Evolutionary conservation across 1,140 invertebrate species (phyloP), one percentile per base, ranked within the genome.

Genomic region (Lysiphlebus fabarum): DNA sequence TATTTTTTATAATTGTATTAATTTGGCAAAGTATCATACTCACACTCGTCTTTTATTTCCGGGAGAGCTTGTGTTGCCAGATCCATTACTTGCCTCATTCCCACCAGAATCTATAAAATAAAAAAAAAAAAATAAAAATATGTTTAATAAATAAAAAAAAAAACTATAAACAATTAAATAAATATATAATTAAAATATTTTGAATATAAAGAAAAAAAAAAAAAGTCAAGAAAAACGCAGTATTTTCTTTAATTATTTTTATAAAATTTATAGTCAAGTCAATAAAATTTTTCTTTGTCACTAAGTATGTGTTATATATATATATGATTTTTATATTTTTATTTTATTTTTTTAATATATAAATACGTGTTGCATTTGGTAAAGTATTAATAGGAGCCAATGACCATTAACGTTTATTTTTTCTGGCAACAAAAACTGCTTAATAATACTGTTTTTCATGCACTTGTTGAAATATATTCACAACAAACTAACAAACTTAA

Each of bases 21-120:
- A 41, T 53, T 53, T 26, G 17, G 17, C 17, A 26, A 26, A 26
- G 17, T 26, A 26, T 26, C 17, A 26, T 26, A 26, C 17, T 26
- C 17, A 26, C 17, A 26, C 89, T 53, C 89, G 82, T 62, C 89
- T 84, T 71, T 92, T 91, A 75, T 90, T 92, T 47, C 89, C 87
- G 17, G 88, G 89, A 61, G 88, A 90, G 61, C 84, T 84, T 53
- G 82, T 84, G 59, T 81, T 84, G 53, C 77, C 76, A 14, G 80
- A 74, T 49, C 76, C 80, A 53, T 76, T 78, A 50, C 81, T 26
- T 26, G 17, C 81, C 68, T 86, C 84, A 71, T 79, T 82, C 41
- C 77, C 75, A 43, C 78, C 70, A 64, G 79, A 76, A 68, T 83
- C 82, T 82, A 78, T 63, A 82, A 77, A 26, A 26, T 26, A 26